Base-by-base conservation (phyloP, 2,797 vertebrate genomes). In the Gephyroberyx darwinii region DNA sequence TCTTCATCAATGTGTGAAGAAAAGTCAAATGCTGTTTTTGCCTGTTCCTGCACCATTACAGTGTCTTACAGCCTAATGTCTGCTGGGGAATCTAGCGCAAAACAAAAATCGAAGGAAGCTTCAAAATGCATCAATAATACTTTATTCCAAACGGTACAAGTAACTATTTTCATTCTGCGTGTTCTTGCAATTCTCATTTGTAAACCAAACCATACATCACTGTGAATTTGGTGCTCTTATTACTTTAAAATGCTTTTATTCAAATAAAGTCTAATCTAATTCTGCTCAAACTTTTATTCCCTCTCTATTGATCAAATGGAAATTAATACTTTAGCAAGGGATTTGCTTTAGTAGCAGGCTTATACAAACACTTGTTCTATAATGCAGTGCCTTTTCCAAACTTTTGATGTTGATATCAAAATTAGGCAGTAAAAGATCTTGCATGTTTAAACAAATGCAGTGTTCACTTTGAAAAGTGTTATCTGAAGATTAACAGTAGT, bases 171-270 rank as follows among this genome's bases (percentile, higher is more conserved):
- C 30, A 41, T 81, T 58, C 8, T 45, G 22, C 26, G 31, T 78
- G 68, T 65, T 45, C 70, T 74, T 70, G 50, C 37, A 77, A 69
- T 53, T 75, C 65, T 77, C 65, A 82, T 84, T 75, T 88, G 78
- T 86, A 82, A 78, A 86, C 75, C 65, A 74, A 77, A 86, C 83
- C 77, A 86, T 84, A 85, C 84, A 88, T 91, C 92, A 94, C 93
- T 94, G 93, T 94, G 92, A 94, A 91, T 86, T 77, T 89, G 93
- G 92, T 94, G 92, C 91, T 93, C 76, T 83, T 75, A 48, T 70
- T 71, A 66, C 82, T 81, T 91, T 87, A 74, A 86, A 82, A 78
- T 83, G 82, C 60, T 90, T 90, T 90, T 88, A 90, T 78, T 89
- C 60, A 17, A 92, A 93, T 92, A 92, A 93, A 92, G 86, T 84